Base-by-base conservation (phyloP, 1,140 invertebrate genomes). In the Drosophila ogumai region DNA sequence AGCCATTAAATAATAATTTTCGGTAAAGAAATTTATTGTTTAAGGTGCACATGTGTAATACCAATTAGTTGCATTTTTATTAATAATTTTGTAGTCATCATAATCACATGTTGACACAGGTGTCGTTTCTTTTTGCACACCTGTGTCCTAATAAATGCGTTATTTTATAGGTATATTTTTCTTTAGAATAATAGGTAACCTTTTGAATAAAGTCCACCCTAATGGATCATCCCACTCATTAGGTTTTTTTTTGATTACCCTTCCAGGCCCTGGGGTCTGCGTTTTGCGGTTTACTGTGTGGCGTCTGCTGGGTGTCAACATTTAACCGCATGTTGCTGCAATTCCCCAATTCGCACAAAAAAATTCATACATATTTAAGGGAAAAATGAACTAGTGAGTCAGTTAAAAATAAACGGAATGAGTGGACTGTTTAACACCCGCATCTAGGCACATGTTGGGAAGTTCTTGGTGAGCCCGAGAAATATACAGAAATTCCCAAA, bases 251-350 rank as follows among this genome's bases (percentile, higher is more conserved):
- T 28, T 17, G 3, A 15, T 19, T 34, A n/a, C 46, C n/a, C 28
- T 13, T 63, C 9, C 36, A 50, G 52, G 52, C 68, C 10, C 19
- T 36, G 52, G 47, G 25, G 50, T 36, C 28, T 69, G 66, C 43
- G 19, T 71, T 58, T 72, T 85, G 72, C 61, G 55, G 74, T 78
- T 58, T 34, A n/a, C 64, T 81, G 71, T 81, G 59, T 81, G 82
- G 82, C 79, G 82, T 86, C 82, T 87, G 82, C 82, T 86, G 75
- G 71, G 80, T 87, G 82, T 86, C 82, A 86, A 86, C 72, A 67
- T 73, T 72, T 49, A 81, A 75, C 75, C 78, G 61, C 65, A 85
- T 76, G 73, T 68, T 75, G 74, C 49, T 69, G 52, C 68, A 73
- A 17, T 52, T 63, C 17, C 69, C 40, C 40, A 74, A 46, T 54